A percentile compares a stretch with the other conserved stretches of the same genome.
Evolutionary conservation across 2,797 vertebrate genomes (phyloP).

Genomic region (Cygnus olor): DNA sequence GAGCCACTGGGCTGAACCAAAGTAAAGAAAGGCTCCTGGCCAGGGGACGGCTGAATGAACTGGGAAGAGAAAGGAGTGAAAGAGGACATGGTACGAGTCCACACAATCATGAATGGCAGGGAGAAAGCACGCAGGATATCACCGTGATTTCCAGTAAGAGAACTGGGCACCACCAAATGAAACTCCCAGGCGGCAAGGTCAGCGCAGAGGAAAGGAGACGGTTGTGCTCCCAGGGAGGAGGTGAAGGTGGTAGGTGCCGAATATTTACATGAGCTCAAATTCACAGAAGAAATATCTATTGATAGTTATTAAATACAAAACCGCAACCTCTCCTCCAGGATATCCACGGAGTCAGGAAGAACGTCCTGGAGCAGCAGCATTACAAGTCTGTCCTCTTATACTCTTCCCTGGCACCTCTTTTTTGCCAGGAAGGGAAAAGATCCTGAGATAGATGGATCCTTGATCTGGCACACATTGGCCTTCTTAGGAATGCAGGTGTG

Average conservation of each 20-base stretch:
- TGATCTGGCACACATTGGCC: conserved; percentile 42
- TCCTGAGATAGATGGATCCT: conserved; percentile 50
- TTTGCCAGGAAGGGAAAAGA: conserved; percentile 57
- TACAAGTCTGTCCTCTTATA: conserved; percentile 50
- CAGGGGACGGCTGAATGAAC: not conserved
- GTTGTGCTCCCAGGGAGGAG: conserved; percentile 37
- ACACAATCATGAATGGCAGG: not conserved
- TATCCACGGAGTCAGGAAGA: conserved; percentile 54
- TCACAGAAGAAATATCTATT: conserved; percentile 52
- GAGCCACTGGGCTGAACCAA: not conserved
- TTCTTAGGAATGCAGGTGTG: conserved; percentile 45
- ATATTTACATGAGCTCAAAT: conserved; percentile 24
- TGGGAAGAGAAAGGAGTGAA: not conserved
- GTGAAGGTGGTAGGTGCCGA: conserved; percentile 1
- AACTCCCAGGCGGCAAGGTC: conserved; percentile 41
- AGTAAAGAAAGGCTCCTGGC: not conserved
- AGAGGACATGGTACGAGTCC: not conserved
- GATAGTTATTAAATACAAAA: conserved; percentile 64
- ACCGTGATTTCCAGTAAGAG: conserved; percentile 39
- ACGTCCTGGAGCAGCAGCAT: conserved; percentile 41
- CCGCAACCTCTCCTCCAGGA: conserved; percentile 50
- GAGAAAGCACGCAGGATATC: not conserved
- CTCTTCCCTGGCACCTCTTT: conserved; percentile 33
- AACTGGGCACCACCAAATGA: not conserved
- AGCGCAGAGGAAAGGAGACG: not conserved